A percentile compares a stretch with the other conserved stretches of the same genome.
These are phyloP conservation scores for Pungitius pungitius DNA, from an alignment of 2,113 vertebrate genomes.

Conservation along the genomic window DNA sequence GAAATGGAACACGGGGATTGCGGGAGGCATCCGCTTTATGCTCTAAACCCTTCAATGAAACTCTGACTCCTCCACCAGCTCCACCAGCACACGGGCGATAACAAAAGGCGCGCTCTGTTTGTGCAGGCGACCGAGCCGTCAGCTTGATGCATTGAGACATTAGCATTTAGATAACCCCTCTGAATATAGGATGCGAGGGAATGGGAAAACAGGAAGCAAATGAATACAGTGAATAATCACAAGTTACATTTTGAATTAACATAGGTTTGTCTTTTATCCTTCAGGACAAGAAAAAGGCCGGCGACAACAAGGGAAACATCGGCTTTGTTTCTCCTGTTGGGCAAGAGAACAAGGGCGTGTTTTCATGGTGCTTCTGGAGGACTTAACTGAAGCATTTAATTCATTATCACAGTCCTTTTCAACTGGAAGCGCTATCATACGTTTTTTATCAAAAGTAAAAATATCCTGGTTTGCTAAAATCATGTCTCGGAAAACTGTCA, in stretches of 20 bases:
- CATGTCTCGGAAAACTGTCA: background rate
- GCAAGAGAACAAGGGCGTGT: background rate
- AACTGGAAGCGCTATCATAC: too few species aligned
- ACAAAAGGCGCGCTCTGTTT: conserved; percentile 66
- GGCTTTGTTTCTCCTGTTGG: conserved; percentile 25
- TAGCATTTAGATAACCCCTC: conserved; percentile 85
- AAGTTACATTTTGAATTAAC: conserved; percentile 73
- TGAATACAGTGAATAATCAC: conserved; percentile 76
- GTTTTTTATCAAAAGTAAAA: background rate
- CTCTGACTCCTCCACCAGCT: conserved; percentile 41
- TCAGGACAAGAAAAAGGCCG: conserved; percentile 10
- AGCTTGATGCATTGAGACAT: conserved; percentile 77
- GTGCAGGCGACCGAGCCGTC: conserved; percentile 53
- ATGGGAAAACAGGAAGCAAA: conserved; percentile 68
- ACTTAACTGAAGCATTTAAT: background rate
- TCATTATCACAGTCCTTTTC: background rate
- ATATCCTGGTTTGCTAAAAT: background rate
- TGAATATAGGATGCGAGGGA: conserved; percentile 70
- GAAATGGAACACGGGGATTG: conserved; percentile 53
- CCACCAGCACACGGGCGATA: conserved; percentile 43
- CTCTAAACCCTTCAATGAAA: conserved; percentile 66
- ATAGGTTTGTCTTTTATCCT: conserved; percentile 50
- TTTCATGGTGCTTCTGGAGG: background rate
- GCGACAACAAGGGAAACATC: background rate
- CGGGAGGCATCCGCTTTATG: conserved; percentile 62